Conservation (phyloP, 2,113 vertebrate genomes). For the Lophotis ruficrista region DNA sequence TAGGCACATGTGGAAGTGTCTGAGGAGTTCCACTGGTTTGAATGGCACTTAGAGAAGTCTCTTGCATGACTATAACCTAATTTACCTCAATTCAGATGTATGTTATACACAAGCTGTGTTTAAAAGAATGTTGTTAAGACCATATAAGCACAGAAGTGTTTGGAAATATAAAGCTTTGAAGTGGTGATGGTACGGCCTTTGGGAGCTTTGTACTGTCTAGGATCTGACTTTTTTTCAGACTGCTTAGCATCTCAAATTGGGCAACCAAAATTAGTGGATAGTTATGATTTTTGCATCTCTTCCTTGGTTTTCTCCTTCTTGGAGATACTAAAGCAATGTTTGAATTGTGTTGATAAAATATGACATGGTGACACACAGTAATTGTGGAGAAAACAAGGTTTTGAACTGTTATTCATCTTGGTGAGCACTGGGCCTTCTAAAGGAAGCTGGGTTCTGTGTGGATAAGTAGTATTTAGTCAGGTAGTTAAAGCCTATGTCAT, state of each 20-base stretch:
- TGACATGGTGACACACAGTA: not conserved
- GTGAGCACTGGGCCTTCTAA: not conserved
- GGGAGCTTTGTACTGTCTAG: not conserved
- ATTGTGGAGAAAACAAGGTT: not conserved
- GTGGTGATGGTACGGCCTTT: not conserved
- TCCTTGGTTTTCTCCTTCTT: not conserved
- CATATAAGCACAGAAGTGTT: not conserved
- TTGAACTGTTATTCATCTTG: not conserved
- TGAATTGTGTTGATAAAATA: not conserved
- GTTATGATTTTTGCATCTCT: not conserved
- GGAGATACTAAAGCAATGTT: not conserved
- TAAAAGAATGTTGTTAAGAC: constrained; percentile 20
- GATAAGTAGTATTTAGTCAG: not conserved
- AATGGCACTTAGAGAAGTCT: not conserved
- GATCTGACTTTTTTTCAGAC: not conserved
- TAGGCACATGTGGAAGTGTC: not conserved
- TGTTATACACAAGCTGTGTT: constrained; percentile 3
- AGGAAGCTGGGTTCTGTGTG: not conserved
- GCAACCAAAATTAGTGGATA: not conserved
- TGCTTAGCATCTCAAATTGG: not conserved
- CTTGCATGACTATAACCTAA: constrained; percentile 23
- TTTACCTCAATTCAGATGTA: constrained; percentile 21
- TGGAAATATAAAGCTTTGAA: constrained; percentile 45
- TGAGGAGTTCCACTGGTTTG: not conserved
- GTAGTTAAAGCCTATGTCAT: not conserved